Evolutionary conservation across 2,888 invertebrate species (phyloP), one percentile per base, ranked within the genome.

Genomic region (Microctonus brassicae): DNA sequence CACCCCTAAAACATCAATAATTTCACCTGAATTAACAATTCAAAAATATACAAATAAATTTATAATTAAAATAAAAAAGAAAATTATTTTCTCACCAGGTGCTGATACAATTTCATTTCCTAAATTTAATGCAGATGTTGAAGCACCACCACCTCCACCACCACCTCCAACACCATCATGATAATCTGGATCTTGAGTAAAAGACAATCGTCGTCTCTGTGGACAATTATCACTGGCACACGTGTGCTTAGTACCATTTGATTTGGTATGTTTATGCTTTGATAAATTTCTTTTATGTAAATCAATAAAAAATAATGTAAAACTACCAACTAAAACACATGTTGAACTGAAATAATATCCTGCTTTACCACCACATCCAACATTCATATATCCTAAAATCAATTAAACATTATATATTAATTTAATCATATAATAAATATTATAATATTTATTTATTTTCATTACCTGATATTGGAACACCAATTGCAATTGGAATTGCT

Each of bases 281-380:
- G 93, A 91, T 78, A 93, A 91, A 81, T 92, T 93, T 76, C 94
- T 89, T 77, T 93, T 90, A 84, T 95, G 94, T 73, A 95, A 89
- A 88, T 95, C 95, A 77, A 95, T 94, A 82, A 95, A 92, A 88
- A 95, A 95, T 74, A 95, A 90, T 10, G 94, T 91, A 77, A 94
- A 89, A 74, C 94, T 93, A 20, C 95, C 95, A 63, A 94, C 90
- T 72, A 95, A 89, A 20, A 93, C 93, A 85, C 94, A 94, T 6
- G 93, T 92, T 2, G 94, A 94, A 83, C 94, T 94, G 89, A 95
- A 94, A 89, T 95, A 95, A 88, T 95, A 95, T 11, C 95, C 95
- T 17, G 93, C 92, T 81, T 94, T 93, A 77, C 92, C 93, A 2
- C 94, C 94, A 81, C 92, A 93, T 4, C 92, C 92, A 62, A 92